These are phyloP conservation scores for Zeus faber DNA, from an alignment of 2,113 vertebrate species.

Conservation along the genomic window DNA sequence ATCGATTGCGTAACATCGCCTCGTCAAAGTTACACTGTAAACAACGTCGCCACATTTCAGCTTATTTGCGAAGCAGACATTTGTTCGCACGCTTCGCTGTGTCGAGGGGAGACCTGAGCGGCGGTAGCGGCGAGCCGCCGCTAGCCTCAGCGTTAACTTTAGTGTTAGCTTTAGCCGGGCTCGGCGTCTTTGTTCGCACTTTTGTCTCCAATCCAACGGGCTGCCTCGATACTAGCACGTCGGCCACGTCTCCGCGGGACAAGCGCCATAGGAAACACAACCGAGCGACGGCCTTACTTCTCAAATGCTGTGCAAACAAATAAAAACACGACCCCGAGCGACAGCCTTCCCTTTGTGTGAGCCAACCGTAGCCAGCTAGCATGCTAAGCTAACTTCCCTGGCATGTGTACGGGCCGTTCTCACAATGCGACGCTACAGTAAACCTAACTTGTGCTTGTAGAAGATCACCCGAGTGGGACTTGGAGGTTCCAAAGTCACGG, in stretches of 20 bases:
- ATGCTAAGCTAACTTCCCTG: slow-evolving; percentile 19
- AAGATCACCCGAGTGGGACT: not conserved
- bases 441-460: not conserved
- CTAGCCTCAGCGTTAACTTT: no score
- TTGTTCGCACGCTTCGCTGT: no score
- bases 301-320: accelerated
- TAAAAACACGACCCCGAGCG: accelerated
- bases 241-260: no score
- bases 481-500: no score
- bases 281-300: no score
- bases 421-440: slow-evolving; percentile 34
- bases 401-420: slow-evolving; percentile 57
- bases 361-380: slow-evolving; percentile 29
- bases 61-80: no score
- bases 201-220: not conserved
- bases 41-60: no score
- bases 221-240: not conserved
- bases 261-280: no score
- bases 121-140: no score
- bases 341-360: slow-evolving; percentile 40
- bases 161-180: not conserved
- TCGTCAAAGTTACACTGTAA: no score
- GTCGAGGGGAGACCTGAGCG: no score
- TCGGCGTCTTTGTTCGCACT: not conserved
- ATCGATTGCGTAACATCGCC: no score